Percentiles rank a stretch among this genome's conserved stretches.
Evolutionary conservation across 2,888 invertebrate species (phyloP).

Genomic region (Nymphalis urticae): DNA sequence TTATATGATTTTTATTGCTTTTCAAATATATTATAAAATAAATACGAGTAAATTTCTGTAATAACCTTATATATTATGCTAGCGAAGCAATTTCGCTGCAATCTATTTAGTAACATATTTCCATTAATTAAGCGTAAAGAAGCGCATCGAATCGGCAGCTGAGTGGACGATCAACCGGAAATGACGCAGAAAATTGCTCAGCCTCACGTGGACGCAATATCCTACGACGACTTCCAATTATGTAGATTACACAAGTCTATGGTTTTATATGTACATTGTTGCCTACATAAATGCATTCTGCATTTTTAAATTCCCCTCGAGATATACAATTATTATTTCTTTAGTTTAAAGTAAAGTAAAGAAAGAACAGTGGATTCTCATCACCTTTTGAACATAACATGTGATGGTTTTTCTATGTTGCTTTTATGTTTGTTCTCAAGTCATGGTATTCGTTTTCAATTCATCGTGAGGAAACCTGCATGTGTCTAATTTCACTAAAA

Average conservation of each 20-base stretch:
- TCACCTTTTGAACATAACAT: too few species aligned
- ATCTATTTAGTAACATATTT: conserved; percentile 45
- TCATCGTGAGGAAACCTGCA: too few species aligned
- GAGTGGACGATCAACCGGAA: conserved; percentile 72
- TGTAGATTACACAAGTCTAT: conserved; percentile 74
- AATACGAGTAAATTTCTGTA: neutral
- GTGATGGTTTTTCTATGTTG: too few species aligned
- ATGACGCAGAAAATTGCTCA: conserved; percentile 80
- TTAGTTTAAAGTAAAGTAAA: neutral
- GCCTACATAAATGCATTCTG: conserved; percentile 43
- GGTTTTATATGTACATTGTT: conserved; percentile 59
- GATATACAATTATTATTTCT: neutral
- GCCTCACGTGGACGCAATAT: conserved; percentile 78
- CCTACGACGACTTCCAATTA: conserved; percentile 78
- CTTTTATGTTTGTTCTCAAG: too few species aligned
- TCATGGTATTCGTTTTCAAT: too few species aligned
- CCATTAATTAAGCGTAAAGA: conserved; percentile 64
- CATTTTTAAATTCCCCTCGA: conserved; percentile 8
- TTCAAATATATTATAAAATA: neutral
- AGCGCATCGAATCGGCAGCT: conserved; percentile 58
- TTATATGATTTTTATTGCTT: neutral
- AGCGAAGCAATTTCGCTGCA: conserved; percentile 39
- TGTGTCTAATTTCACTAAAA: too few species aligned
- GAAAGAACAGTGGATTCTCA: too few species aligned
- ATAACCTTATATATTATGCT: conserved; percentile 11